Evolutionary conservation across 37 sponge, comb jelly and placozoan genomes (phyloP), one percentile per base, ranked within the genome.

Genomic region (Geodia barretti): DNA sequence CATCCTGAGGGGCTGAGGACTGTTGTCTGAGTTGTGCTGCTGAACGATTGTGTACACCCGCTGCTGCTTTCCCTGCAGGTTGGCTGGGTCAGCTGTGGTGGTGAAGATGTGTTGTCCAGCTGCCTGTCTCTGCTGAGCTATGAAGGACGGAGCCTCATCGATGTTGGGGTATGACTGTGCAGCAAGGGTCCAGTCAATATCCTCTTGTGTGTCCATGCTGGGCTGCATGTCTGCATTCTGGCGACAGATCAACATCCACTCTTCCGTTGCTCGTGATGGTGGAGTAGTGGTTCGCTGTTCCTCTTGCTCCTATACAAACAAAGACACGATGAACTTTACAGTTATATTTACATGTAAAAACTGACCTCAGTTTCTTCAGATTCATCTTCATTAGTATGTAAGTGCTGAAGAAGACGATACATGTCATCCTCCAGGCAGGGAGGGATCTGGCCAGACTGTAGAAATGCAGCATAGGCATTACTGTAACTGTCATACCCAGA

Each of bases 241-340:
- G n/a, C 80, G 74, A 34, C 87, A 87, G 4, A 87, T 47, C 0
- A 74, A 38, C 87, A 87, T 80, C 87, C 87, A 86, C 26, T 86
- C 87, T 29, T 86, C 65, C 2, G 36, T 64, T 33, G 75, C 85
- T 68, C 85, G 68, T 37, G 39, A 4, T 47, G 59, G 68, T 9
- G 35, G 81, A 7, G 35, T 68, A 30, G 23, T 25, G 41, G 62
- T 1, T 43, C 20, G 34, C 21, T 3, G 71, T 26, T 66, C 74
- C 1, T 63, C 34, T 47, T 78, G 64, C 3, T 85, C 58, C 79
- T 62, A 29, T 19, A 78, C 20, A 68, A 20, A 26, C 0, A 70
- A 26, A 63, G 35, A 21, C n/a, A n/a, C n/a, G n/a, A n/a, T n/a
- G n/a, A n/a, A n/a, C n/a, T n/a, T n/a, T n/a, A n/a, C n/a, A n/a